Base-by-base conservation (phyloP, 1,140 invertebrate genomes). In the Drosophila hydei region DNA sequence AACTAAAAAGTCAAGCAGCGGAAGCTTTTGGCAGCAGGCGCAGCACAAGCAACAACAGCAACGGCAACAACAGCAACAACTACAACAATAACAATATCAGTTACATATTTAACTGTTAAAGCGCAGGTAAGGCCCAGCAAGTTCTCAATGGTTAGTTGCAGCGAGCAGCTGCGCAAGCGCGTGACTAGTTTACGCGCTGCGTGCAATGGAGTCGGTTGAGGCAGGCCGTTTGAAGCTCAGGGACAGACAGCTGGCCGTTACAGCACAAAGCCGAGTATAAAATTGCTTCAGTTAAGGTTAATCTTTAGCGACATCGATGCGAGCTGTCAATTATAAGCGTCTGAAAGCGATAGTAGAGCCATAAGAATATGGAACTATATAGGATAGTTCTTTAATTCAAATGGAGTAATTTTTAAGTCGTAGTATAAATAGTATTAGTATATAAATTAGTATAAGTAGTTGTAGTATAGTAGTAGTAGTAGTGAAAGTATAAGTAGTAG, bases 81-180 rank as follows among this genome's bases (percentile, higher is more conserved):
- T 16, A 12, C 19, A 56, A 58, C 27, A 48, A 38, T 14, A 16
- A 14, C 33, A 58, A 43, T 18, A 43, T 38, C 50, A 38, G 18
- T 45, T 45, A 45, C 42, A 11, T 14, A n/a, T 18, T 33, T 43
- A 33, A 58, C 62, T 9, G 60, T 45, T 63, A 23, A 63, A 47
- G 52, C 50, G 51, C 59, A 68, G 72, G 80, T 83, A 85, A 79
- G 36, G 38, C 60, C 43, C 45, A 63, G 52, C 47, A 59, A 38
- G 42, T 71, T 63, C 59, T 72, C 33, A 9, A 54, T 19, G 36
- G 47, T 48, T n/a, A 40, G 51, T 33, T 64, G 62, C 51, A 67
- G 23, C 38, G 8, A 14, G n/a, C 69, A 50, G 62, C 62, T 67
- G 61, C 55, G 36, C 69, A 65, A 23, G 56, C 69, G 69, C 73